Conservation (phyloP, 2,888 invertebrate genomes). For the Tipula confusa region DNA sequence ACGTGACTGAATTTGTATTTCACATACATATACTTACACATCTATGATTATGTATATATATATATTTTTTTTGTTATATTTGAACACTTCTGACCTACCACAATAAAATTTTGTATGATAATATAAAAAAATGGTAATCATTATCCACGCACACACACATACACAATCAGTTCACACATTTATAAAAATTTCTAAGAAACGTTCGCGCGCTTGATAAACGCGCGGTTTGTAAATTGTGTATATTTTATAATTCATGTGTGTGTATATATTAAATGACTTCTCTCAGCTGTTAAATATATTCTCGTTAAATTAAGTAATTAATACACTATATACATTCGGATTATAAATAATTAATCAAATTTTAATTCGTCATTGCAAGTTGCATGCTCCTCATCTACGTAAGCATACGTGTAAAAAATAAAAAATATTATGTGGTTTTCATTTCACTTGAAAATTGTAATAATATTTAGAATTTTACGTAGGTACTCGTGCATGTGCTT, state of each 20-base stretch:
- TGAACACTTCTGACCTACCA: not conserved
- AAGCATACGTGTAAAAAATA: not conserved
- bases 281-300: not conserved
- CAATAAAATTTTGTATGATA: not conserved
- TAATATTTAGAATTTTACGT: not conserved
- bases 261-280: not conserved
- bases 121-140: not conserved
- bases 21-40: not conserved
- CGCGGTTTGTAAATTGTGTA: not conserved
- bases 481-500: not conserved
- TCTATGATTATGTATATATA: not conserved
- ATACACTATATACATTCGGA: not conserved
- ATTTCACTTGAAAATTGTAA: not conserved
- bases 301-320: conserved; percentile 12
- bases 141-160: not conserved
- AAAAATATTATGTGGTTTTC: not conserved
- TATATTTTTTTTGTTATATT: not conserved
- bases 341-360: not conserved
- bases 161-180: too few species aligned
- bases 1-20: not conserved
- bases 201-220: not conserved
- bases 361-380: not conserved
- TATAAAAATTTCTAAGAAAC: not conserved
- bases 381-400: too few species aligned
- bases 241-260: not conserved